phyloP scores from a whole-genome alignment of 2,888 invertebrate species.

The Allophyes oxyacanthae region DNA sequence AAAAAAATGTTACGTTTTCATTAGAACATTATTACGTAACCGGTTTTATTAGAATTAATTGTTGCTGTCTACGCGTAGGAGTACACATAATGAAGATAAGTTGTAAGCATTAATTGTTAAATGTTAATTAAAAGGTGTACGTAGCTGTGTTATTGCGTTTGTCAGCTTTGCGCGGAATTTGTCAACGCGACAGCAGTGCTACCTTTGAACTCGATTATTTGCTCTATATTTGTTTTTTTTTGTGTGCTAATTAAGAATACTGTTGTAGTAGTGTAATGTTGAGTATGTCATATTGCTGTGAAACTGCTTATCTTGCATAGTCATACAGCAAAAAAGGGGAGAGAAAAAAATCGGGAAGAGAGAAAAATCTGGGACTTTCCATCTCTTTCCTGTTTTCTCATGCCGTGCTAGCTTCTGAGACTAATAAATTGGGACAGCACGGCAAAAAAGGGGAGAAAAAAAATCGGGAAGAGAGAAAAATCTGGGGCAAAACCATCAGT shows the following conservation, averaged over 20 bases:
- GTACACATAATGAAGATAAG: slow-evolving; percentile 49
- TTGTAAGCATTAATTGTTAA: slow-evolving; percentile 44
- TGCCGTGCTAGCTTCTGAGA: no score
- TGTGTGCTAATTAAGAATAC: slow-evolving; percentile 20
- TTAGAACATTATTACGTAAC: slow-evolving; percentile 18
- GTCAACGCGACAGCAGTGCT: slow-evolving; percentile 8
- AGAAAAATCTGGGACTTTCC: no score
- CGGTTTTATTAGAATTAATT: slow-evolving; percentile 46
- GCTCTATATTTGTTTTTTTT: slow-evolving; percentile 15
- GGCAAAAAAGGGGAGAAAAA: no score
- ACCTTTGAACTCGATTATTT: slow-evolving; percentile 29
- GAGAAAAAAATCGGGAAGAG: no score
- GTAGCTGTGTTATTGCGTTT: neutral
- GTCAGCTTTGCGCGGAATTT: slow-evolving; percentile 33
- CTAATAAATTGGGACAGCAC: no score
- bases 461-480: no score
- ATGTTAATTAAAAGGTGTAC: slow-evolving; percentile 48
- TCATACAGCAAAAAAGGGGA: no score
- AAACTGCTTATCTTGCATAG: no score
- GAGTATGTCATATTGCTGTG: slow-evolving; percentile 18
- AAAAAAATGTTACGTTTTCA: neutral
- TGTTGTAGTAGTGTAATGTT: no score
- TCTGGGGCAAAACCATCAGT: no score
- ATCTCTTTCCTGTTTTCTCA: no score
- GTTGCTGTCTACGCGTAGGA: slow-evolving; percentile 25